Conservation (phyloP, 1,140 invertebrate genomes). For the Panagrolaimus sp. region DNA sequence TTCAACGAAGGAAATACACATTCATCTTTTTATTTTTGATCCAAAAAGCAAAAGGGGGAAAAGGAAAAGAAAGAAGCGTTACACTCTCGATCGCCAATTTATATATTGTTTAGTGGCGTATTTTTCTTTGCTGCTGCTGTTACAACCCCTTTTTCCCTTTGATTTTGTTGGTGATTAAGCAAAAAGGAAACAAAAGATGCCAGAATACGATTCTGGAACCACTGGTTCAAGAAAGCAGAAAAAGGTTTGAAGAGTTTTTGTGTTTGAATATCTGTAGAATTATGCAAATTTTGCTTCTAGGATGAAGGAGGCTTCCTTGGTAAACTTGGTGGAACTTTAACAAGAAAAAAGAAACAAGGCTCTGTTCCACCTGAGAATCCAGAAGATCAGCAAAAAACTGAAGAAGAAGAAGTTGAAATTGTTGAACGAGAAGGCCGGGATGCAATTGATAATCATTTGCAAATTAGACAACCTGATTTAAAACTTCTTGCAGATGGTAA, state of each 20-base stretch:
- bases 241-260: constrained; percentile 4
- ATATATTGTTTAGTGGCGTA: too few species aligned
- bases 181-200: neutral
- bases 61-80: too few species aligned
- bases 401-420: constrained; percentile 44
- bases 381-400: constrained; percentile 30
- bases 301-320: constrained; percentile 37
- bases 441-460: constrained; percentile 40
- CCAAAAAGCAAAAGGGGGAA: too few species aligned
- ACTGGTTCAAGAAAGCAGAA: constrained; percentile 4
- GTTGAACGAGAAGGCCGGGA: constrained; percentile 42
- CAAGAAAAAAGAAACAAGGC: constrained; percentile 37
- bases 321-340: constrained; percentile 42
- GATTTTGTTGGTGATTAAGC: constrained; percentile 3
- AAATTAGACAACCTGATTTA: constrained; percentile 45
- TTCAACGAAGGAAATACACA: too few species aligned
- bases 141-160: too few species aligned
- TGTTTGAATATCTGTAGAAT: neutral
- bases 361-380: constrained; percentile 29
- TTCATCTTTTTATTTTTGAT: too few species aligned
- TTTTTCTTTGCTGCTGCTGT: too few species aligned
- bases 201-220: constrained; percentile 10
- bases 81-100: too few species aligned
- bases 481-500: constrained; percentile 41
- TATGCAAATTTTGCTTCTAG: neutral